A percentile compares a stretch with the other conserved stretches of the same genome.
Conservation (phyloP, 2,113 vertebrate genomes). For the Brachionichthys hirsutus region DNA sequence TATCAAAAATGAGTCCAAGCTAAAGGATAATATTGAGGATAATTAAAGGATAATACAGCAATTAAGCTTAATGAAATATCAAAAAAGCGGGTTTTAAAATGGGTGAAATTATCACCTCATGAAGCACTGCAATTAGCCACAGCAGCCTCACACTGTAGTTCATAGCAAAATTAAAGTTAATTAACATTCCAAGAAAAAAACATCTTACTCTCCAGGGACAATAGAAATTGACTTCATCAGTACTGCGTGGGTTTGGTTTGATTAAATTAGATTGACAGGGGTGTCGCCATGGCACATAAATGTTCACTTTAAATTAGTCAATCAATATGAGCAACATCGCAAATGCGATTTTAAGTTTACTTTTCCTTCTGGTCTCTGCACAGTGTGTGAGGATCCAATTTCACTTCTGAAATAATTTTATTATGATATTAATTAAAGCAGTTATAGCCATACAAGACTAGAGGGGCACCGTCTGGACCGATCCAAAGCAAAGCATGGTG, state of each 20-base stretch:
- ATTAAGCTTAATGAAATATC: background rate
- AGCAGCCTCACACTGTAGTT: no score
- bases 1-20: no score
- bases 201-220: background rate
- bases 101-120: no score
- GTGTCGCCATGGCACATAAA: background rate
- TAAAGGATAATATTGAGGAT: no score
- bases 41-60: no score
- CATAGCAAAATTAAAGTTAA: no score
- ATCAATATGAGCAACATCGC: background rate
- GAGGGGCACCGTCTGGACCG: no score
- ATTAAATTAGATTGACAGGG: background rate
- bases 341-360: background rate
- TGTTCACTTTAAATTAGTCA: background rate
- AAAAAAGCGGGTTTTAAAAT: background rate
- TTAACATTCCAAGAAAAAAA: background rate
- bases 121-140: no score
- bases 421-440: no score
- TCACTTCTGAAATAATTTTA: no score
- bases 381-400: constrained; percentile 6
- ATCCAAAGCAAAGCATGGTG: no score
- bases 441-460: no score
- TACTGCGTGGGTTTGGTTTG: background rate
- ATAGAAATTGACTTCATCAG: background rate
- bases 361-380: background rate